These are phyloP conservation scores for Willisornis vidua DNA, from an alignment of 2,113 vertebrate genomes.

Conservation along the genomic window DNA sequence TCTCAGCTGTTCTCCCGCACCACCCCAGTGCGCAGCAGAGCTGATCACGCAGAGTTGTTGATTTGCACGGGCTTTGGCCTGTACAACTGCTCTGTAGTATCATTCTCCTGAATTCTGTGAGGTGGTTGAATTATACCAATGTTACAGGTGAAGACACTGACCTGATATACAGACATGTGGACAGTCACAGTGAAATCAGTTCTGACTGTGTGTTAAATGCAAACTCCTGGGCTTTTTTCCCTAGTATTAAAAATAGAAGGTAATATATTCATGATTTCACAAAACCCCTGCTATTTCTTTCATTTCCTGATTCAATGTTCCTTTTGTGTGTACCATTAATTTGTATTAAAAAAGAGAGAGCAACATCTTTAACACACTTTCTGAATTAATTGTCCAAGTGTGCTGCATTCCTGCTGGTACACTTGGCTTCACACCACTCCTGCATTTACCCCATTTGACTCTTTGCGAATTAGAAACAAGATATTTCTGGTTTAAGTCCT, in stretches of 20 bases:
- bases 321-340: neutral
- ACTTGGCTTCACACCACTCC: neutral
- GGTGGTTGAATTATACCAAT: neutral
- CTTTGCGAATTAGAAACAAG: neutral
- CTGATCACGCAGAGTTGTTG: rapidly evolving
- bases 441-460: neutral
- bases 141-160: neutral
- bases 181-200: neutral
- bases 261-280: neutral
- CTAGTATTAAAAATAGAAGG: neutral
- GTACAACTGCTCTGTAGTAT: neutral
- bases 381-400: neutral
- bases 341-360: neutral
- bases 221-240: neutral
- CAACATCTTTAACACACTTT: neutral
- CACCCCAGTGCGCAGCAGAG: neutral
- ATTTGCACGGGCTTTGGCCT: neutral
- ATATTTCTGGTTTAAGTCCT: neutral
- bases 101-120: neutral
- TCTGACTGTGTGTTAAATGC: neutral
- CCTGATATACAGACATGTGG: neutral
- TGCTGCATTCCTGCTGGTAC: neutral
- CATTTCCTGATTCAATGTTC: neutral
- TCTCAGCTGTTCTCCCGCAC: neutral
- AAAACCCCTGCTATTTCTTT: neutral